Conservation (phyloP, 1,140 invertebrate genomes). For the Nylanderia fulva region DNA sequence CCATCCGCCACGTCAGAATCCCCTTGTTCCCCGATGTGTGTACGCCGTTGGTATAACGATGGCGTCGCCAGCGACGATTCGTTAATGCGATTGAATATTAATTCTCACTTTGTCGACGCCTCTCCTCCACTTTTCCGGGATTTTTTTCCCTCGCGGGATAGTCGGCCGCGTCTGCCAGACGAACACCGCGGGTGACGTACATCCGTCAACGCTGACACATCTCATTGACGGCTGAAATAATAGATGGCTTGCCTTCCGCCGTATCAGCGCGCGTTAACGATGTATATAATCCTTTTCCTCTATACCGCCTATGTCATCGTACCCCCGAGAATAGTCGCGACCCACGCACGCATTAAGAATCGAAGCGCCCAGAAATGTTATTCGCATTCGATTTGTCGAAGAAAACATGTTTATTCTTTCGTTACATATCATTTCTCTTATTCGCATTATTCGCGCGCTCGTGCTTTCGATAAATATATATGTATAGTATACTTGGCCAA, state of each 20-base stretch:
- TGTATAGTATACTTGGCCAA: too few relatives aligned
- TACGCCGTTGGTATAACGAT: slow-evolving; percentile 72
- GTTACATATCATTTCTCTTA: background rate
- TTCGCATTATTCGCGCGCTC: background rate
- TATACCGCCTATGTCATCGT: slow-evolving; percentile 35
- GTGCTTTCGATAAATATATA: background rate
- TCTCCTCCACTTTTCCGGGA: slow-evolving; percentile 69
- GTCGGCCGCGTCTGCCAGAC: slow-evolving; percentile 67
- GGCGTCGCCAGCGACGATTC: slow-evolving; percentile 82
- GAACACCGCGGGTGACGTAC: slow-evolving; percentile 76
- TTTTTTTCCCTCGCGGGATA: slow-evolving; percentile 66
- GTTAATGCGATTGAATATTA: slow-evolving; percentile 85
- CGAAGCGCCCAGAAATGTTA: slow-evolving; percentile 56
- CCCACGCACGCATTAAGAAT: slow-evolving; percentile 61
- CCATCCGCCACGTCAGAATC: slow-evolving; percentile 43
- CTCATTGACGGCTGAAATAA: slow-evolving; percentile 76
- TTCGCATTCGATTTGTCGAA: slow-evolving; percentile 52
- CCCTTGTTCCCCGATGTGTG: slow-evolving; percentile 54
- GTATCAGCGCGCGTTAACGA: slow-evolving; percentile 71
- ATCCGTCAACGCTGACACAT: slow-evolving; percentile 76
- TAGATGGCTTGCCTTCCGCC: slow-evolving; percentile 74
- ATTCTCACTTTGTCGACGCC: slow-evolving; percentile 82
- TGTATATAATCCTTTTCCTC: slow-evolving; percentile 72
- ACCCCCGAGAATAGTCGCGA: slow-evolving; percentile 18
- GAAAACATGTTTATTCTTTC: background rate